A percentile compares a stretch with the other conserved stretches of the same genome.
Evolutionary conservation across 2,888 invertebrate species (phyloP).

Genomic region (Ctena decussata): DNA sequence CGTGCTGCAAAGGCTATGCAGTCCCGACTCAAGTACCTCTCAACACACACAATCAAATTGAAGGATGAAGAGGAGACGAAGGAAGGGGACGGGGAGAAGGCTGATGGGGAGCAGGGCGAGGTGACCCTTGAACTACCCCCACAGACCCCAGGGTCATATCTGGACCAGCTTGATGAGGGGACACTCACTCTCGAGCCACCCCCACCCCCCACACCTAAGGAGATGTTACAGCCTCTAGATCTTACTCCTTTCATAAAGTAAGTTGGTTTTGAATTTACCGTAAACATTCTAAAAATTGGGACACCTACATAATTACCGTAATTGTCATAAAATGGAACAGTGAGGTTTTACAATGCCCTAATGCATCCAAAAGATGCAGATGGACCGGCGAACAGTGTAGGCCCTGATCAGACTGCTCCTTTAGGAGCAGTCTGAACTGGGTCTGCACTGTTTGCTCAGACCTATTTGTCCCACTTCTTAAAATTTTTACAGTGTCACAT

Average conservation of each 20-base stretch:
- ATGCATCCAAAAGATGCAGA: too few relatives aligned
- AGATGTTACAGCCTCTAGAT: conserved; percentile 84
- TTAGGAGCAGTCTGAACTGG: too few relatives aligned
- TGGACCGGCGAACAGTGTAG: too few relatives aligned
- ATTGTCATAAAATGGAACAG: too few relatives aligned
- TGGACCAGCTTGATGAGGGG: conserved; percentile 77
- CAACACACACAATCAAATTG: conserved; percentile 82
- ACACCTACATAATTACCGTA: too few relatives aligned
- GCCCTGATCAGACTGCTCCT: too few relatives aligned
- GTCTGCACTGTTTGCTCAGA: too few relatives aligned
- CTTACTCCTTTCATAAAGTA: conserved; percentile 84
- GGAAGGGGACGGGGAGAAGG: conserved; percentile 58
- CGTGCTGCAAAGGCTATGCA: conserved; percentile 86
- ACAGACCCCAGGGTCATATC: conserved; percentile 74
- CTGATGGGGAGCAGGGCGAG: conserved; percentile 59
- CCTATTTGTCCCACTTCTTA: too few relatives aligned
- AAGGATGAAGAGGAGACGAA: conserved; percentile 70
- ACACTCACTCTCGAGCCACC: conserved; percentile 83
- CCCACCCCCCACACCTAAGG: conserved; percentile 80
- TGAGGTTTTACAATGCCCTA: too few relatives aligned
- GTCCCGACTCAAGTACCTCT: conserved; percentile 85
- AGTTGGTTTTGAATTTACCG: too few relatives aligned
- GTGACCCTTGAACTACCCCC: conserved; percentile 63
- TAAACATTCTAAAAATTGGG: too few relatives aligned
- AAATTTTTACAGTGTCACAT: too few relatives aligned